Evolutionary conservation across 1,140 invertebrate genomes (phyloP).

Genomic region (Cephus cinctus): DNA sequence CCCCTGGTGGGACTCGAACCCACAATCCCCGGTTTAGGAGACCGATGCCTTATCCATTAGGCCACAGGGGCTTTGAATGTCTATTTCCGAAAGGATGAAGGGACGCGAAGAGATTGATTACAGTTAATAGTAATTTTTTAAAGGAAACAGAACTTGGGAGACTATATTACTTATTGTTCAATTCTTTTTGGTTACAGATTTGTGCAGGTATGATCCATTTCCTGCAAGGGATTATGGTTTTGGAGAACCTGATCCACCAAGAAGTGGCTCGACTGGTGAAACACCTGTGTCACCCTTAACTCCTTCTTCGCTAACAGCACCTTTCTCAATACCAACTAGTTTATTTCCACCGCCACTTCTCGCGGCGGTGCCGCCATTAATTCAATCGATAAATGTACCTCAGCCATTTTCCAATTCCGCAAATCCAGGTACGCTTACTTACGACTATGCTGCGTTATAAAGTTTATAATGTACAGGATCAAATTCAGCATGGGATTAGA

Average conservation of each 20-base stretch:
- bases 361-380: conserved; percentile 22
- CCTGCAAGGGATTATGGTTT: conserved; percentile 21
- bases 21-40: conserved; percentile 53
- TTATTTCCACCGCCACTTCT: conserved; percentile 27
- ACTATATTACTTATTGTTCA: no score
- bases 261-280: conserved; percentile 16
- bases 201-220: conserved; percentile 28
- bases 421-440: conserved; percentile 14
- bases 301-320: conserved; percentile 19
- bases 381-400: conserved; percentile 27
- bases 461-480: no score
- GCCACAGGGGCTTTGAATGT: conserved; percentile 40
- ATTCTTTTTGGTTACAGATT: conserved; percentile 20
- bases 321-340: conserved; percentile 26
- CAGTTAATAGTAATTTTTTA: neutral
- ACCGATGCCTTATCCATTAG: conserved; percentile 54
- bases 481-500: no score
- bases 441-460: no score
- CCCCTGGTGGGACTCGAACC: conserved; percentile 52
- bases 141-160: neutral
- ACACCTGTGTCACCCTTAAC: conserved; percentile 19
- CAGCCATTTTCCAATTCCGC: conserved; percentile 20
- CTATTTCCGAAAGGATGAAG: no score
- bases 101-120: neutral
- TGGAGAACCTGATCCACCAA: conserved; percentile 16